Evolutionary conservation across 2,888 invertebrate species (phyloP).

Genomic region (Arge pagana): DNA sequence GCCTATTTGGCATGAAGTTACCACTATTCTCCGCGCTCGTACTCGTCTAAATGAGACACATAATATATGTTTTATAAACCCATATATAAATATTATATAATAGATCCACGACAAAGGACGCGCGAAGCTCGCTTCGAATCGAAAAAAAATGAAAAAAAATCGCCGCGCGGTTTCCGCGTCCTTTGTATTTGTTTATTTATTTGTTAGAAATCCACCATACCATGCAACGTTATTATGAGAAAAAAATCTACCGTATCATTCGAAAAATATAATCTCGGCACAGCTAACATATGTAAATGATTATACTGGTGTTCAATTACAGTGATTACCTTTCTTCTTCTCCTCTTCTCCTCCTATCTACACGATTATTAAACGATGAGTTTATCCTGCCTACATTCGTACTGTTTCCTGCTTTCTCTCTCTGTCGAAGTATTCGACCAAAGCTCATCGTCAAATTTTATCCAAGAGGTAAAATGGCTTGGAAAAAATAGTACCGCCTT

Average conservation of each 20-base stretch:
- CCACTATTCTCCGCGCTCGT: background rate
- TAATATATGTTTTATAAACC: slow-evolving; percentile 24
- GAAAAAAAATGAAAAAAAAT: background rate
- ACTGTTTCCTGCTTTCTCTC: too few relatives aligned
- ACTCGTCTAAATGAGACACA: slow-evolving; percentile 19
- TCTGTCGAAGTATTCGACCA: too few relatives aligned
- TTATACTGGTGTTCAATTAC: slow-evolving; percentile 22
- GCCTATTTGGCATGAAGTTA: too few relatives aligned
- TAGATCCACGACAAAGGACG: slow-evolving; percentile 12
- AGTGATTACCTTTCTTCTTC: slow-evolving; percentile 13
- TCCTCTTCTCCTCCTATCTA: background rate
- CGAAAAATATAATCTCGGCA: slow-evolving; percentile 15
- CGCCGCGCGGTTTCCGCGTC: background rate
- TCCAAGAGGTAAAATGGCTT: too few relatives aligned
- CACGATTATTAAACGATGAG: background rate
- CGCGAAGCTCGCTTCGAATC: background rate
- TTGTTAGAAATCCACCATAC: slow-evolving; percentile 14
- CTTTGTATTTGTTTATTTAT: slow-evolving; percentile 5
- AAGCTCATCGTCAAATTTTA: too few relatives aligned
- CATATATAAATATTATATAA: slow-evolving; percentile 25
- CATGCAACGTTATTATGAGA: slow-evolving; percentile 20
- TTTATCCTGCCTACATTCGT: background rate
- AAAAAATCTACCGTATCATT: slow-evolving; percentile 9
- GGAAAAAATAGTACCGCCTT: too few relatives aligned
- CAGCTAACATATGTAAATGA: slow-evolving; percentile 4